These are phyloP conservation scores for Lophotis ruficrista DNA, from an alignment of 2,113 vertebrate genomes.

Conservation along the genomic window DNA sequence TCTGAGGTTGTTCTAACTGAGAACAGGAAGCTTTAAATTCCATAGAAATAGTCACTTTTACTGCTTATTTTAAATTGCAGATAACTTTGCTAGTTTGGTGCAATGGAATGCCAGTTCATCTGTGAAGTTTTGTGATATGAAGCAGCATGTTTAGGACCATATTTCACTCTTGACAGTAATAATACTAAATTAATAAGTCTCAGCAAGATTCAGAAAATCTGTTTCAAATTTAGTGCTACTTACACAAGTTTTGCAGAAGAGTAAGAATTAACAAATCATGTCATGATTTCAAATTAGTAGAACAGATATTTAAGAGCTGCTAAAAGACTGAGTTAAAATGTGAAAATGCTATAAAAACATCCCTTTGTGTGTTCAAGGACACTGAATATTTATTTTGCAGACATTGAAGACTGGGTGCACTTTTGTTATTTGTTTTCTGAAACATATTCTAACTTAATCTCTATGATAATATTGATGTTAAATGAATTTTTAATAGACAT, in stretches of 20 bases:
- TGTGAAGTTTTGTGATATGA: constrained; percentile 66
- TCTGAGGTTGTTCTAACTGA: background rate
- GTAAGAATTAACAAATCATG: constrained; percentile 71
- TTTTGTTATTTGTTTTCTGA: background rate
- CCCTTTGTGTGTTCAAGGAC: constrained; percentile 1
- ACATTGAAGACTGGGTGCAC: background rate
- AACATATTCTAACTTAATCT: background rate
- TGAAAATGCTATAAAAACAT: constrained; percentile 46
- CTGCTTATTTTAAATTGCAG: constrained; percentile 43
- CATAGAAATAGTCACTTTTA: constrained; percentile 33
- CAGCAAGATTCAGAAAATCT: constrained; percentile 67
- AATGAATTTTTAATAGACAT: background rate
- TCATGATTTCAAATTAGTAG: constrained; percentile 69
- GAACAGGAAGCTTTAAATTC: constrained; percentile 12
- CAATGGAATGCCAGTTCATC: constrained; percentile 51
- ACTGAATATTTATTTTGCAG: background rate
- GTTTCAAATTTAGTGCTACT: constrained; percentile 72
- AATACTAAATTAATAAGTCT: constrained; percentile 71
- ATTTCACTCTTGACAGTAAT: constrained; percentile 76
- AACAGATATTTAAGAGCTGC: constrained; percentile 68
- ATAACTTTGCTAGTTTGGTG: constrained; percentile 45
- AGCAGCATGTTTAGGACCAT: constrained; percentile 47
- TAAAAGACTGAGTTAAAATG: constrained; percentile 64
- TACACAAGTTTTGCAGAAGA: constrained; percentile 63
- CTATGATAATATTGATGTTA: background rate